Base-by-base conservation (phyloP, 30 jellyfish, hydroid and myxozoan species). In the Hydractinia symbiolongicarpus region DNA sequence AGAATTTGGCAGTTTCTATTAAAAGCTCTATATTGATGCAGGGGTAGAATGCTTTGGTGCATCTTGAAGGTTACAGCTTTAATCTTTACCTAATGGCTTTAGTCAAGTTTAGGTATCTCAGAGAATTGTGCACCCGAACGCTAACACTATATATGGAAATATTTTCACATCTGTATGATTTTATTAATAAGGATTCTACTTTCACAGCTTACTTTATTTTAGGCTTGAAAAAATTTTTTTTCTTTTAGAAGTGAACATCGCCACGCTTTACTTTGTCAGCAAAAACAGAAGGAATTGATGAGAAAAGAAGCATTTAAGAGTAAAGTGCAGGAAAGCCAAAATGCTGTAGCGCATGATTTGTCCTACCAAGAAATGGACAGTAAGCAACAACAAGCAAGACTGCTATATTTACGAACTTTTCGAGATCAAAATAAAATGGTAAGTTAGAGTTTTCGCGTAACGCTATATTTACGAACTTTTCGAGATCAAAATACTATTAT, bases 351-450 rank as follows among this genome's bases (percentile, higher is more conserved):
- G 5, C 73, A 60, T 77, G 96, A 89, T 77, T 72, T 69, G 49
- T 56, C 54, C 40, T 83, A 90, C 72, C 53, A 76, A 50, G 95
- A 89, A 52, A 57, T 73, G 4, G 96, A 89, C 77, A 73, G 85
- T 17, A 82, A 89, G 67, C 88, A 89, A 53, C 73, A 53, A 21
- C 64, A 58, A 14, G 66, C 74, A n/a, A 74, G 67, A 72, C 84
- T 90, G 55, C 67, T 54, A 9, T 89, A 89, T 61, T 74, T 89
- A 54, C 79, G 78, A 67, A 87, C 83, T 81, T 89, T 89, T 64
- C 81, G 96, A 56, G 96, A 89, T 84, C 95, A 89, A 75, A 89
- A 89, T 80, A 89, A 89, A 68, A 86, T 69, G 90, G 96, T 89
- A 40, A 19, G 83, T 52, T 68, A 30, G 44, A 30, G 44, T 30